A percentile compares a stretch with the other conserved stretches of the same genome.
Evolutionary conservation across 2,888 invertebrate genomes (phyloP).

Genomic region (Microctonus aethiopoides): DNA sequence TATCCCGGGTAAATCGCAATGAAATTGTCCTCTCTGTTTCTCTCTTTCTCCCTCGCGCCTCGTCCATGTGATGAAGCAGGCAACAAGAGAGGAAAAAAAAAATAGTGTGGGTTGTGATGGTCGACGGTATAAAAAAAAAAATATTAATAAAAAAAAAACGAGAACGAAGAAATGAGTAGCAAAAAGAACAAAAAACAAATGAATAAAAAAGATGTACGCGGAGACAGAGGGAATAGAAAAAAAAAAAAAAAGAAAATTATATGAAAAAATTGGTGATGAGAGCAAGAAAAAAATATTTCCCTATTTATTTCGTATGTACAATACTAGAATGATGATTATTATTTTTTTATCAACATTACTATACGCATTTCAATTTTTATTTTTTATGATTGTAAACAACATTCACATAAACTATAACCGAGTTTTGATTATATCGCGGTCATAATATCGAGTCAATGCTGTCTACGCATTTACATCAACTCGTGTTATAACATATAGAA

Average conservation of each 20-base stretch:
- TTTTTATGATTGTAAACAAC: not conserved
- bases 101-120: slow-evolving; percentile 33
- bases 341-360: not conserved
- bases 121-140: slow-evolving; percentile 29
- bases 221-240: not conserved
- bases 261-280: not conserved
- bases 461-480: slow-evolving; percentile 14
- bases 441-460: slow-evolving; percentile 5
- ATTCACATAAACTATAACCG: not conserved
- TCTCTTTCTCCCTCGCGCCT: slow-evolving; percentile 22
- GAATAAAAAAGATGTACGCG: not conserved
- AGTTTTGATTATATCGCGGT: no score
- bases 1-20: slow-evolving; percentile 53
- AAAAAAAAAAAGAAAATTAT: not conserved
- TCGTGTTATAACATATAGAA: not conserved
- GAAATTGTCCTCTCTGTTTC: slow-evolving; percentile 56
- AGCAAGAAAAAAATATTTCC: not conserved
- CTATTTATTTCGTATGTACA: not conserved
- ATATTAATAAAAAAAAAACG: slow-evolving; percentile 2
- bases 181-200: not conserved
- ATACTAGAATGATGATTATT: not conserved
- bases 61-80: slow-evolving; percentile 35
- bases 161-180: slow-evolving; percentile 26
- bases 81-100: slow-evolving; percentile 24
- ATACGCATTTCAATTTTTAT: not conserved